Evolutionary conservation across 2,113 vertebrate genomes (phyloP).

Genomic region (Rhinolophus ferrumequinum): DNA sequence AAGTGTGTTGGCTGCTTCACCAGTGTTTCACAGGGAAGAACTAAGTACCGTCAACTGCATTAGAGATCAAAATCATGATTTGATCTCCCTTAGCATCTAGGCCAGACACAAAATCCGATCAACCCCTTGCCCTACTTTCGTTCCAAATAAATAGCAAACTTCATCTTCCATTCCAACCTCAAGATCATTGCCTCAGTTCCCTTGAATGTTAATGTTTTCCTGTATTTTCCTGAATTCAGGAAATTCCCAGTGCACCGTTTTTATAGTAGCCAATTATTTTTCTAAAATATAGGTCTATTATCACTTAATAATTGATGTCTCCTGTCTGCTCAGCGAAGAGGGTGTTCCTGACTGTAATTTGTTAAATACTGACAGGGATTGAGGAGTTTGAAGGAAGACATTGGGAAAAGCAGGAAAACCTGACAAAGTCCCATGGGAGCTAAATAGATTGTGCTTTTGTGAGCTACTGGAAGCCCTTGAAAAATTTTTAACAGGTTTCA

Average conservation of each 20-base stretch:
- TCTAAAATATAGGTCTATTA: not conserved
- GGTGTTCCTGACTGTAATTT: not conserved
- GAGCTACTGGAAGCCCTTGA: accelerated
- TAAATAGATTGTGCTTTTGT: not conserved
- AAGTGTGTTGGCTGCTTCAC: not conserved
- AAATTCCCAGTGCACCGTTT: not conserved
- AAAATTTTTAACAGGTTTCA: not conserved
- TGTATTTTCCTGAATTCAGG: not conserved
- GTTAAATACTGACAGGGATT: not conserved
- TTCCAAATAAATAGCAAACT: not conserved
- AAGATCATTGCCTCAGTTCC: not conserved
- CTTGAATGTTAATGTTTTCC: not conserved
- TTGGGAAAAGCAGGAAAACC: not conserved
- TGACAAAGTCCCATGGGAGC: not conserved
- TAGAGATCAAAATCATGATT: not conserved
- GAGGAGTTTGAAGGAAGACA: not conserved
- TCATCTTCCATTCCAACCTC: not conserved
- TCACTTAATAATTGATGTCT: not conserved
- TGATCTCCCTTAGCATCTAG: not conserved
- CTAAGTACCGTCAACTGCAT: not conserved
- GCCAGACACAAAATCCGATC: not conserved
- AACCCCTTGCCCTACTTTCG: accelerated
- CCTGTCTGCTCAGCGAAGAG: not conserved
- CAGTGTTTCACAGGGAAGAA: not conserved
- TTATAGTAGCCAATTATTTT: not conserved